phyloP scores from a whole-genome alignment of 1,140 invertebrate species.

The Drosophila setifemur region DNA sequence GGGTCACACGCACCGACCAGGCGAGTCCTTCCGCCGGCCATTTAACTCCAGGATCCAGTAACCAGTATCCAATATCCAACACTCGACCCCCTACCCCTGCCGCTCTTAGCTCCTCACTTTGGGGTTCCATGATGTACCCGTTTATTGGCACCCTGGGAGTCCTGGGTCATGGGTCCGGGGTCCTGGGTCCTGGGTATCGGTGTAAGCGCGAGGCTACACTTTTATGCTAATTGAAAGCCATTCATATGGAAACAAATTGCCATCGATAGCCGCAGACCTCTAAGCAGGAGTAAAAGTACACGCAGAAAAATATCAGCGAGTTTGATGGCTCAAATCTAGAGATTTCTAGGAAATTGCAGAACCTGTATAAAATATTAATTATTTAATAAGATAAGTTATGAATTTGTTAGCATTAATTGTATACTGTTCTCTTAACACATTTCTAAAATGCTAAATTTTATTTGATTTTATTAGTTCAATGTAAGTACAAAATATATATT shows the following conservation, averaged over 20 bases:
- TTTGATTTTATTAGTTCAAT: too few relatives aligned
- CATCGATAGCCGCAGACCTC: conserved; percentile 27
- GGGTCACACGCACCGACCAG: conserved; percentile 15
- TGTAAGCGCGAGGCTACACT: conserved; percentile 51
- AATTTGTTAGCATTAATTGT: too few relatives aligned
- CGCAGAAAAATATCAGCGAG: not conserved
- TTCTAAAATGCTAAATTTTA: too few relatives aligned
- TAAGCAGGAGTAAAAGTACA: conserved; percentile 2
- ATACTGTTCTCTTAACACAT: too few relatives aligned
- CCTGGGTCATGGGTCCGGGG: too few relatives aligned
- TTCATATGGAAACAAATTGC: conserved; percentile 69
- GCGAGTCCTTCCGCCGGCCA: conserved; percentile 2
- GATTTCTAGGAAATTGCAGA: too few relatives aligned
- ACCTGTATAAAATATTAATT: too few relatives aligned
- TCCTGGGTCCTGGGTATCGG: conserved; percentile 1
- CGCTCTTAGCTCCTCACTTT: not conserved
- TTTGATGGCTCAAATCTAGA: too few relatives aligned
- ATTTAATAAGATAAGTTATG: too few relatives aligned
- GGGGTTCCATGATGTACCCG: not conserved
- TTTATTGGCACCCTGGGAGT: conserved; percentile 61
- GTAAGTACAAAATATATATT: too few relatives aligned
- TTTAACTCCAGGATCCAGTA: too few relatives aligned
- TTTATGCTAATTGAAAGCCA: conserved; percentile 80
- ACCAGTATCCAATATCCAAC: too few relatives aligned
- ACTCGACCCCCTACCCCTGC: not conserved